Percentiles rank a stretch among this genome's conserved stretches.
Evolutionary conservation across 2,797 vertebrate genomes (phyloP).

Genomic region (Coendou prehensilis): DNA sequence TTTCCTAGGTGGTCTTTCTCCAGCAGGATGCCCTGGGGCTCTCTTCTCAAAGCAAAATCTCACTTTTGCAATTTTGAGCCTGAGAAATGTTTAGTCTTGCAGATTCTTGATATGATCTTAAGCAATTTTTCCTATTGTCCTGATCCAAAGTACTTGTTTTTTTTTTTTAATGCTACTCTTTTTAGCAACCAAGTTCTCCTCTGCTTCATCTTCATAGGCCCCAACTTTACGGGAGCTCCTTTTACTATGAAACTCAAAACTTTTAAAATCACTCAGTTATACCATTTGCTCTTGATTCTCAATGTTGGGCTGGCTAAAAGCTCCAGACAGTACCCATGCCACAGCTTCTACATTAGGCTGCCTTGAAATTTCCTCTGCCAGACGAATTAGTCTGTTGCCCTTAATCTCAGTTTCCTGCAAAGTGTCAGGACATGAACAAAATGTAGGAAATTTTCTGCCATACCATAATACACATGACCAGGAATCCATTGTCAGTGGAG

Average conservation of each 20-base stretch:
- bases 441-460: not conserved
- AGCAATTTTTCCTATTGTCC: not conserved
- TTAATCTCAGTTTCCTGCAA: not conserved
- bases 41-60: not conserved
- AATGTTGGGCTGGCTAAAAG: not conserved
- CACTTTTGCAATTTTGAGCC: not conserved
- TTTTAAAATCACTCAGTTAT: not conserved
- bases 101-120: not conserved
- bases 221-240: not conserved
- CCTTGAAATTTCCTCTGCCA: not conserved
- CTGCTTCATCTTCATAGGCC: not conserved
- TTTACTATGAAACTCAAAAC: not conserved
- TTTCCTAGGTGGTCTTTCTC: not conserved
- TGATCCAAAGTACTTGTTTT: not conserved
- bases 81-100: not conserved
- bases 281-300: not conserved
- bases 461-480: not conserved
- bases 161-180: not conserved
- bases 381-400: not conserved
- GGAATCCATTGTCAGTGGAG: not conserved
- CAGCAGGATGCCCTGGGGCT: not conserved
- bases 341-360: not conserved
- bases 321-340: not conserved
- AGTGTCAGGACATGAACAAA: not conserved
- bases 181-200: not conserved